Evolutionary conservation across 2,797 vertebrate genomes (phyloP).

Genomic region (Pagetopsis macropterus): DNA sequence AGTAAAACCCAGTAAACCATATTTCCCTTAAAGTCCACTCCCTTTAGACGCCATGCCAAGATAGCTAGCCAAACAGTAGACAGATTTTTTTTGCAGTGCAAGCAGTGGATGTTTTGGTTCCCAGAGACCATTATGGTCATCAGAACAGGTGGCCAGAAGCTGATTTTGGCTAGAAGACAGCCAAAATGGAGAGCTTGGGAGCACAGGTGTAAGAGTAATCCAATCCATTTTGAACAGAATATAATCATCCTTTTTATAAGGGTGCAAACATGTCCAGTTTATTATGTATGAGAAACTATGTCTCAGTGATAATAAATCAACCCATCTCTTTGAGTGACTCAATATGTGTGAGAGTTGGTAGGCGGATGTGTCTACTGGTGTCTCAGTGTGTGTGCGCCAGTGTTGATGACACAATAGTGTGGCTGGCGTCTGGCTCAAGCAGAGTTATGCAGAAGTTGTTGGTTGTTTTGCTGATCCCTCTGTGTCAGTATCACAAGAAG

Average conservation of each 20-base stretch:
- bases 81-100: slow-evolving; percentile 57
- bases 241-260: slow-evolving; percentile 63
- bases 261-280: slow-evolving; percentile 58
- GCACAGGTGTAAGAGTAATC: slow-evolving; percentile 63
- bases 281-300: slow-evolving; percentile 68
- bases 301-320: slow-evolving; percentile 67
- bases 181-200: slow-evolving; percentile 51
- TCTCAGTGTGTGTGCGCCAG: slow-evolving; percentile 61
- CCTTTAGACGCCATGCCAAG: not conserved
- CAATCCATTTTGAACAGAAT: slow-evolving; percentile 53
- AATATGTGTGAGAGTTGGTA: slow-evolving; percentile 53
- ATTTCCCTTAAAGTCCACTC: not conserved
- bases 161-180: slow-evolving; percentile 73
- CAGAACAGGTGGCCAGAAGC: slow-evolving; percentile 76
- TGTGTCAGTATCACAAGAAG: slow-evolving; percentile 78
- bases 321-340: slow-evolving; percentile 40
- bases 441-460: slow-evolving; percentile 79
- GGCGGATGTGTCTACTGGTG: slow-evolving; percentile 68
- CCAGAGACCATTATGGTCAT: slow-evolving; percentile 44
- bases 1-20: not conserved
- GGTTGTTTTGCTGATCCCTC: slow-evolving; percentile 81
- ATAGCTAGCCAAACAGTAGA: not conserved
- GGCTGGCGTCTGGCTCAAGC: slow-evolving; percentile 73
- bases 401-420: slow-evolving; percentile 70
- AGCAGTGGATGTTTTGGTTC: slow-evolving; percentile 42